A percentile compares a stretch with the other conserved stretches of the same genome.
These are phyloP conservation scores for Euglossa dilemma DNA, from an alignment of 1,140 invertebrate species.

Conservation along the genomic window DNA sequence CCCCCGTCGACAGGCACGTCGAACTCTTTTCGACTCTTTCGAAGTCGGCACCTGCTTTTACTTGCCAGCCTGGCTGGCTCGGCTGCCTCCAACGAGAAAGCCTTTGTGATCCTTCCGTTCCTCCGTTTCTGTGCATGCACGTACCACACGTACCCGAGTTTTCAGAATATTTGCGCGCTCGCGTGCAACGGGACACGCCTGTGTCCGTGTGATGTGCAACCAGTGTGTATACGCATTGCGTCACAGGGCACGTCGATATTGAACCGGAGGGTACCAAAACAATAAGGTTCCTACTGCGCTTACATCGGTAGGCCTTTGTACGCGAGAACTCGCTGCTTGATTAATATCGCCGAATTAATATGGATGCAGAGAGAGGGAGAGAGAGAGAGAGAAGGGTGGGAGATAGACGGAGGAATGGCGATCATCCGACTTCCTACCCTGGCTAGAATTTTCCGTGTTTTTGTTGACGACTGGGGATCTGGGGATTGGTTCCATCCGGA, in stretches of 20 bases:
- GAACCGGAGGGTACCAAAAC: conserved; percentile 58
- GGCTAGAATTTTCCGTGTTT: neutral
- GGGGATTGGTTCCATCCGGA: neutral
- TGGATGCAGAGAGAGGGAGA: neutral
- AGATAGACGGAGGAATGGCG: neutral
- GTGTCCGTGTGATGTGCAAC: conserved; percentile 23
- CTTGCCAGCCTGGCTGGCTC: conserved; percentile 40
- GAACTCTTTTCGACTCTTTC: conserved; percentile 73
- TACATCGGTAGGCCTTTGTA: conserved; percentile 48
- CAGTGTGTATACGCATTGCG: conserved; percentile 56
- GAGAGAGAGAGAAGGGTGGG: neutral
- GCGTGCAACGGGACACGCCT: too few relatives aligned
- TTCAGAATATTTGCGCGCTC: conserved; percentile 44
- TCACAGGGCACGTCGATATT: conserved; percentile 67
- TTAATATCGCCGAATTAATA: conserved; percentile 68
- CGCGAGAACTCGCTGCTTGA: conserved; percentile 65
- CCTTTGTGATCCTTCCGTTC: conserved; percentile 63
- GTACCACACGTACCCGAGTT: conserved; percentile 36
- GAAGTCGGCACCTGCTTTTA: conserved; percentile 72
- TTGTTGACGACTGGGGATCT: neutral
- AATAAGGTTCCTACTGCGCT: conserved; percentile 55
- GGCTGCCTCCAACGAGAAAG: conserved; percentile 47
- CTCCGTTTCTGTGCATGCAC: conserved; percentile 27
- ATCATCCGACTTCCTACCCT: neutral
- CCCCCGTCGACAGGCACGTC: conserved; percentile 72